phyloP scores from a whole-genome alignment of 2,797 vertebrate species.

The Cyprinella venusta region DNA sequence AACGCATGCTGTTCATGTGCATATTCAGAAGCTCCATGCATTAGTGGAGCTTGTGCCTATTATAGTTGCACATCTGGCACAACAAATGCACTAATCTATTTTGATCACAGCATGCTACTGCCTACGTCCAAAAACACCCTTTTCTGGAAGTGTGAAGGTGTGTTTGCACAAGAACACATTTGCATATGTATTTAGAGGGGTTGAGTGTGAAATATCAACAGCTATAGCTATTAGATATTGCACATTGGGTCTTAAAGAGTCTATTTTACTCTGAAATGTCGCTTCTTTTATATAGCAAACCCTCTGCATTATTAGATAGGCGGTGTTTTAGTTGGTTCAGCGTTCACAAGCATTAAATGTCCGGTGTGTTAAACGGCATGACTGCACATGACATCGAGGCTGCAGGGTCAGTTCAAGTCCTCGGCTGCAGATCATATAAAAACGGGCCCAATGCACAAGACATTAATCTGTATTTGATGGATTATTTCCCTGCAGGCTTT shows the following conservation, averaged over 20 bases:
- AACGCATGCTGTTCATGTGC: not conserved
- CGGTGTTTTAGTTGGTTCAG: not conserved
- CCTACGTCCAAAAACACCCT: not conserved
- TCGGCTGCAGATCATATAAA: constrained; percentile 46
- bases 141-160: constrained; percentile 38
- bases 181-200: constrained; percentile 29
- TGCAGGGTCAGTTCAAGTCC: not conserved
- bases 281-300: not conserved
- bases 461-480: constrained; percentile 52
- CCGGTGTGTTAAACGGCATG: not conserved
- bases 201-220: constrained; percentile 7
- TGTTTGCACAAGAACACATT: constrained; percentile 37
- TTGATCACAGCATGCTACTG: not conserved
- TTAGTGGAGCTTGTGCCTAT: not conserved
- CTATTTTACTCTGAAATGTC: not conserved
- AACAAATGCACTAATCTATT: constrained; percentile 45
- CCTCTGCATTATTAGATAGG: not conserved
- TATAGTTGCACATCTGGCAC: constrained; percentile 42
- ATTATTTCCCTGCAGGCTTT: constrained; percentile 51
- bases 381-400: constrained; percentile 13
- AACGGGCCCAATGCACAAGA: constrained; percentile 37
- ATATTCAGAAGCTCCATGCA: not conserved
- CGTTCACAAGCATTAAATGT: not conserved
- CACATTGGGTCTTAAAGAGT: not conserved
- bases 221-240: not conserved